Evolutionary conservation across 2,797 vertebrate genomes (phyloP), one percentile per base, ranked within the genome.

Genomic region (Betta splendens): DNA sequence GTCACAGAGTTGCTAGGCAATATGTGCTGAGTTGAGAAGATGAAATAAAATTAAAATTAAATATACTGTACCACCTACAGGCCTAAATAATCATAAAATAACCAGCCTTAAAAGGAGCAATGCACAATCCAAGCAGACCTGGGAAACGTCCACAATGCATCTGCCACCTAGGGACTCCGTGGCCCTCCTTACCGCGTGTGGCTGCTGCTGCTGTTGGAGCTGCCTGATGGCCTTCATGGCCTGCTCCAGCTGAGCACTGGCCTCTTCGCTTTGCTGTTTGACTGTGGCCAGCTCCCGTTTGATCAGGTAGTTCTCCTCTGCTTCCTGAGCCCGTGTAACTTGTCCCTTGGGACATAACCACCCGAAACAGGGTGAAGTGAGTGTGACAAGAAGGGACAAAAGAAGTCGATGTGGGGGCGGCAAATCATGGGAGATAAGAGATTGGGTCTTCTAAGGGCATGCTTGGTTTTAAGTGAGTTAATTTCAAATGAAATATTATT

Each of bases 301-400:
- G 91, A 98, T 94, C 89, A 98, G 94, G 94, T 98, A 98, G 96
- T 95, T 98, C 93, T 99, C 98, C 93, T 99, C 98, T 65, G 97
- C 96, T 92, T 99, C 98, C 92, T 98, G 98, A 87, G 98, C 98
- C 88, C 98, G 94, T 80, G 96, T 99, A 93, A 99, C 98, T 95
- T 99, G 98, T 94, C 98, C 98, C 98, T 99, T 96, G 43, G 83
- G 89, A 89, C 86, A 59, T 81, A 86, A 85, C 73, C 87, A 85
- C 83, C 75, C 87, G 79, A 68, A 84, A 67, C 73, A 64, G 63
- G 45, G 75, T 52, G 83, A 85, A 81, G 79, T 86, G 74, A 75
- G 81, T 63, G 79, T 42, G 79, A 46, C 39, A 81, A 22, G 18
- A 69, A 48, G 68, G 64, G 43, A 75, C 57, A 56, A 35, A 35